Conservation (phyloP, 2,113 vertebrate species). For the Scomber japonicus region DNA sequence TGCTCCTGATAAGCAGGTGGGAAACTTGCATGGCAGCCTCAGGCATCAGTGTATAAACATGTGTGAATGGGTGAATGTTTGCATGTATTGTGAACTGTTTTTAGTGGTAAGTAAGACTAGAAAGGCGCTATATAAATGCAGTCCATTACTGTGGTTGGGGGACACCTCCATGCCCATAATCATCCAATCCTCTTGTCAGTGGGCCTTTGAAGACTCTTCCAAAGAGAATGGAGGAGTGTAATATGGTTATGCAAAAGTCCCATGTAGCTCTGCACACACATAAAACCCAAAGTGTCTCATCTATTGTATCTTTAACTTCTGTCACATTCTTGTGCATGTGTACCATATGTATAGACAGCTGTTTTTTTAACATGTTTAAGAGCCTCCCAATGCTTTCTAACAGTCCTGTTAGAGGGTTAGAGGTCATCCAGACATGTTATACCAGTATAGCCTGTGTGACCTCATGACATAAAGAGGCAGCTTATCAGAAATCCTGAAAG, state of each 20-base stretch:
- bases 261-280: not conserved
- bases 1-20: too few relatives aligned
- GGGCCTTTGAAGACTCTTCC: slow-evolving; percentile 20
- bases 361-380: not conserved
- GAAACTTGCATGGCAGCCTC: too few relatives aligned
- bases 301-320: not conserved
- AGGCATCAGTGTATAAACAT: too few relatives aligned
- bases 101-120: too few relatives aligned
- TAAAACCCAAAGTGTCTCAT: not conserved
- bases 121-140: too few relatives aligned
- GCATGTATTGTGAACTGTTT: too few relatives aligned
- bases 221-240: not conserved
- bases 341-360: not conserved
- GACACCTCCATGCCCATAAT: slow-evolving; percentile 14
- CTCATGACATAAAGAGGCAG: not conserved
- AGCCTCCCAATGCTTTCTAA: not conserved
- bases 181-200: slow-evolving; percentile 23
- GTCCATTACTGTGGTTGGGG: not conserved
- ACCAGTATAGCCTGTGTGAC: not conserved
- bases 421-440: slow-evolving; percentile 21
- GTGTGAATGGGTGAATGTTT: too few relatives aligned
- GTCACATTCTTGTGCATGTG: not conserved
- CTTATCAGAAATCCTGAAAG: not conserved
- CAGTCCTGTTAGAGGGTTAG: not conserved
- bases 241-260: not conserved